A percentile compares a stretch with the other conserved stretches of the same genome.
Evolutionary conservation across 2,797 vertebrate genomes (phyloP).

Genomic region (Neoniphon sammara): DNA sequence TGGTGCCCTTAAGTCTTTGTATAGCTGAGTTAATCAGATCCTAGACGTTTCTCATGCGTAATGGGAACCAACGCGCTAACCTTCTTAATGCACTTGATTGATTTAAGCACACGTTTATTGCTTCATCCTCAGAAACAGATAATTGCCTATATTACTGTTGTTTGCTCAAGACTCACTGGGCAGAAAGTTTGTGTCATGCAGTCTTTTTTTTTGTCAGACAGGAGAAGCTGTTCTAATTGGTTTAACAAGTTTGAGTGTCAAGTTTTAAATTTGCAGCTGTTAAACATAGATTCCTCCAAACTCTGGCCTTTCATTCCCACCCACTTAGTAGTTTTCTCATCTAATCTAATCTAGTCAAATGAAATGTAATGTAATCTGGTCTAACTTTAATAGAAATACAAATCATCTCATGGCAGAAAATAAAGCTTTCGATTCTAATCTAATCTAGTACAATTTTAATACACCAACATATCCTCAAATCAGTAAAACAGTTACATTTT

Average conservation of each 20-base stretch:
- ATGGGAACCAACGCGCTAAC: conserved; percentile 14
- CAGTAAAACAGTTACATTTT: too few species aligned
- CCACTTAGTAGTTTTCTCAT: conserved; percentile 13
- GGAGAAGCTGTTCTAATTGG: conserved; percentile 59
- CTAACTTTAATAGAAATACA: too few species aligned
- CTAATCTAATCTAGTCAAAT: too few species aligned
- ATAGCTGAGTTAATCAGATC: conserved; percentile 46
- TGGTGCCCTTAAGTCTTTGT: too few species aligned
- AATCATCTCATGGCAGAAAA: background rate
- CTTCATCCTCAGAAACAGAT: conserved; percentile 44
- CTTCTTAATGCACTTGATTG: conserved; percentile 50
- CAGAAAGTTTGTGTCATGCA: conserved; percentile 35
- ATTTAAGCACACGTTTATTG: conserved; percentile 28
- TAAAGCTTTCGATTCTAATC: background rate
- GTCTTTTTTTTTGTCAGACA: conserved; percentile 38
- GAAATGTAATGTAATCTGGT: too few species aligned
- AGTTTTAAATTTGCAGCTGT: conserved; percentile 52
- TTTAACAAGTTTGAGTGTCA: conserved; percentile 61
- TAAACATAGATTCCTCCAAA: conserved; percentile 33
- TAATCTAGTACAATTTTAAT: too few species aligned
- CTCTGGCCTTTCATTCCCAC: background rate
- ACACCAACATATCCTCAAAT: too few species aligned
- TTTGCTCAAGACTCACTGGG: conserved; percentile 15
- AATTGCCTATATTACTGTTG: conserved; percentile 62
- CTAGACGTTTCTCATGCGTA: conserved; percentile 27